Conservation (phyloP, 2,113 vertebrate species). For the Archocentrus centrarchus region DNA sequence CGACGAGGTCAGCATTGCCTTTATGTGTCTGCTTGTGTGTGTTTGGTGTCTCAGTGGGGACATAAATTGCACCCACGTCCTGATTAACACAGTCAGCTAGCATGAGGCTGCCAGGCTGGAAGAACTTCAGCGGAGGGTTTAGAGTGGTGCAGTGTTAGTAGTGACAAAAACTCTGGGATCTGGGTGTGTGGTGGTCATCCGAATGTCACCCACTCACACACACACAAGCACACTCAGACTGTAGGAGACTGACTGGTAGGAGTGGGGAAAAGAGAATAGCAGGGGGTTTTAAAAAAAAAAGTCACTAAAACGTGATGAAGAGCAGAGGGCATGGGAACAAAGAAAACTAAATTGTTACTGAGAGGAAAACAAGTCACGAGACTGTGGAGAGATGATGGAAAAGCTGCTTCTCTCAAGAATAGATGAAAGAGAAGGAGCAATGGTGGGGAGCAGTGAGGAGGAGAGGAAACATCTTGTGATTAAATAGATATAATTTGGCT, state of each 20-base stretch:
- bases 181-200: slow-evolving; percentile 15
- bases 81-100: slow-evolving; percentile 2
- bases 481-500: slow-evolving; percentile 22
- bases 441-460: background rate
- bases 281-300: background rate
- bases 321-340: background rate
- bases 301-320: background rate
- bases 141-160: background rate
- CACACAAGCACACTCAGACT: slow-evolving; percentile 29
- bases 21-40: background rate
- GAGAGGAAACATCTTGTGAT: background rate
- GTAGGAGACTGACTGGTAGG: slow-evolving; percentile 4
- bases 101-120: background rate
- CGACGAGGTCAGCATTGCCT: background rate
- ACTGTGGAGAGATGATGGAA: background rate
- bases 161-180: slow-evolving; percentile 6
- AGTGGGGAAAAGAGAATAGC: background rate
- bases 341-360: background rate
- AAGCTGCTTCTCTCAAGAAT: background rate
- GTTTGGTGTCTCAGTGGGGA: background rate
- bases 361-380: slow-evolving; percentile 16
- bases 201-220: slow-evolving; percentile 40
- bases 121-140: background rate
- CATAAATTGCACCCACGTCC: background rate
- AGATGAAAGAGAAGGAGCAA: slow-evolving; percentile 21